Conservation (phyloP, 2,797 vertebrate species). For the Girardinus metallicus region DNA sequence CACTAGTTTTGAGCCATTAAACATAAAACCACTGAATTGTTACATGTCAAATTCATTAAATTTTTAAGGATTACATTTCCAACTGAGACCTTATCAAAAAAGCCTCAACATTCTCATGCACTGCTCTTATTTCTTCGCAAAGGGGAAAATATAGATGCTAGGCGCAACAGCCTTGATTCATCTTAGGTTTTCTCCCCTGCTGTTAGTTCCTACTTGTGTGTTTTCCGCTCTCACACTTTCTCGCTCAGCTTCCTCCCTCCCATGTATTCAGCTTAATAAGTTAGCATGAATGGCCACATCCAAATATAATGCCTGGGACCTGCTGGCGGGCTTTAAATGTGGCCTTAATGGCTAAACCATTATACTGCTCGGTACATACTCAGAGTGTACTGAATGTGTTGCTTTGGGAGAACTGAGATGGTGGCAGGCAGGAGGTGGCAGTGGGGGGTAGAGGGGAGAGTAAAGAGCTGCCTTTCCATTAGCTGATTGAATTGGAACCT, state of each 20-base stretch:
- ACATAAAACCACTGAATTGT: conserved; percentile 37
- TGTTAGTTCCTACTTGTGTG: conserved; percentile 34
- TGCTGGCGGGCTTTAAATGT: conserved; percentile 73
- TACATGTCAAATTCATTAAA: conserved; percentile 29
- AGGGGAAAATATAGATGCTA: conserved; percentile 41
- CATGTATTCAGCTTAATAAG: conserved; percentile 66
- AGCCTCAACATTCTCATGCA: conserved; percentile 45
- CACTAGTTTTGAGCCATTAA: conserved; percentile 59
- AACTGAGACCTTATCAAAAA: conserved; percentile 49
- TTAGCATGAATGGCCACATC: conserved; percentile 71
- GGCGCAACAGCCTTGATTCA: conserved; percentile 53
- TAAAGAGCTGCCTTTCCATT: conserved; percentile 74
- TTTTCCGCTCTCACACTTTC: conserved; percentile 9
- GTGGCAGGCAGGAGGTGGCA: conserved; percentile 41
- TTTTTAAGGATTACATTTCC: conserved; percentile 46
- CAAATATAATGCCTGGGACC: conserved; percentile 72
- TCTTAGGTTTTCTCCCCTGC: conserved; percentile 29
- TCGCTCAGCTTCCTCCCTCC: conserved; percentile 36
- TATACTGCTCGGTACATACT: conserved; percentile 69
- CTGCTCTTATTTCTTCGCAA: conserved; percentile 47
- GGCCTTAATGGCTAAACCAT: conserved; percentile 77
- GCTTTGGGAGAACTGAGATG: conserved; percentile 63
- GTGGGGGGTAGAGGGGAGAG: conserved; percentile 10
- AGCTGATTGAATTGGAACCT: conserved; percentile 81
- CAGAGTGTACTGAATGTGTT: conserved; percentile 63